Conservation (phyloP, 2,113 vertebrate genomes). For the Hyperopisus bebe region DNA sequence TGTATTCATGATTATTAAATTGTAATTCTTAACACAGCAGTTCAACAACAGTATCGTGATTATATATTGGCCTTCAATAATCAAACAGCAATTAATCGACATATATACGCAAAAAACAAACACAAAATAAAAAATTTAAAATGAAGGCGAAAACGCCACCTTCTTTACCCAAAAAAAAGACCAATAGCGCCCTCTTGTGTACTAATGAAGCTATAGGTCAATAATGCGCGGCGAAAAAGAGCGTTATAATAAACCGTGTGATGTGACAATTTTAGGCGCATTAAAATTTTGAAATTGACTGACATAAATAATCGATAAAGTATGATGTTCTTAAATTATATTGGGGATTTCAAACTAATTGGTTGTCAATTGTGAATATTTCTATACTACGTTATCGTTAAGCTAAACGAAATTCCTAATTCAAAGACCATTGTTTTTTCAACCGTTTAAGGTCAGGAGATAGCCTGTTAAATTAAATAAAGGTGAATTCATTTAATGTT, state of each 20-base stretch:
- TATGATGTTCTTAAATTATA: background rate
- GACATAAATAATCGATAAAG: background rate
- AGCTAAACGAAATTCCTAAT: background rate
- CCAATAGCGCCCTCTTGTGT: background rate
- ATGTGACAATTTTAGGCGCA: background rate
- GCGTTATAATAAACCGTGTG: background rate
- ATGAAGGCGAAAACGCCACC: background rate
- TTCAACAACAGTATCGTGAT: background rate
- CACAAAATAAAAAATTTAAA: background rate
- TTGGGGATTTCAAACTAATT: background rate
- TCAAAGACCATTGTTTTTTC: background rate
- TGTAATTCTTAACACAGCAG: background rate
- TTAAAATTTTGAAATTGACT: background rate
- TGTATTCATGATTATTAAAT: background rate
- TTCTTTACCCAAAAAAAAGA: background rate
- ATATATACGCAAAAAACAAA: background rate
- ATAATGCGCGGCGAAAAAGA: background rate
- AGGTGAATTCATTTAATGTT: too few species aligned
- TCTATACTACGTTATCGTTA: too few species aligned
- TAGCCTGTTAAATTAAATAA: background rate
- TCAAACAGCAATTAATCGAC: background rate
- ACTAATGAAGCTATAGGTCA: background rate
- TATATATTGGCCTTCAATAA: background rate
- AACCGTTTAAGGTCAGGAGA: background rate
- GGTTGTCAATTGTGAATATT: background rate